Conservation (phyloP, 1,140 invertebrate species). For the Sycophila sp. region DNA sequence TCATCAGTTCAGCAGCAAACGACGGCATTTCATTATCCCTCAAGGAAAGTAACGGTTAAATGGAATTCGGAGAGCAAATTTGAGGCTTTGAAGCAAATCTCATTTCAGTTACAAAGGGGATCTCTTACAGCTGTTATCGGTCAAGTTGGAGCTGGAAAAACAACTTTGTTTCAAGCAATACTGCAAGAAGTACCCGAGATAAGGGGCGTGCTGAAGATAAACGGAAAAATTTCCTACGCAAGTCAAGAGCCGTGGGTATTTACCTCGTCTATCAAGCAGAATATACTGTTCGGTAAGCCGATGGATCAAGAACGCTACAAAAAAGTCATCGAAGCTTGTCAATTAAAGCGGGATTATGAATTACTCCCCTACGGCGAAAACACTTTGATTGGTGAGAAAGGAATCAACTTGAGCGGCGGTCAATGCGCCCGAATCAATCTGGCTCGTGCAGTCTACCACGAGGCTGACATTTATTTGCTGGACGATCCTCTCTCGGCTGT, state of each 20-base stretch:
- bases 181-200: constrained; percentile 81
- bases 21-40: constrained; percentile 43
- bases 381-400: constrained; percentile 88
- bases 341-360: constrained; percentile 81
- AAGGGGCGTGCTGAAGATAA: constrained; percentile 74
- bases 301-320: constrained; percentile 81
- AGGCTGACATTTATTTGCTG: constrained; percentile 82
- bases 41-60: constrained; percentile 70
- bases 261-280: constrained; percentile 80
- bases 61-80: constrained; percentile 69
- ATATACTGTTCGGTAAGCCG: constrained; percentile 87
- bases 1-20: neutral
- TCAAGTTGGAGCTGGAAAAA: constrained; percentile 85
- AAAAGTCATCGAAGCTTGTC: constrained; percentile 78
- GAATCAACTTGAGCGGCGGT: constrained; percentile 88
- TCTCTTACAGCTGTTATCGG: constrained; percentile 82
- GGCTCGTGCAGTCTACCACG: constrained; percentile 82
- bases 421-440: constrained; percentile 91
- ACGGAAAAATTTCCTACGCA: constrained; percentile 85
- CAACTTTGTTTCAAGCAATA: constrained; percentile 83
- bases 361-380: constrained; percentile 81
- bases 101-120: constrained; percentile 72
- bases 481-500: constrained; percentile 85
- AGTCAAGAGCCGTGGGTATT: constrained; percentile 95
- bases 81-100: constrained; percentile 72